Percentiles rank a stretch among this genome's conserved stretches.
phyloP scores from a whole-genome alignment of 2,888 invertebrate genomes.

The Nemapogon koenigi region DNA sequence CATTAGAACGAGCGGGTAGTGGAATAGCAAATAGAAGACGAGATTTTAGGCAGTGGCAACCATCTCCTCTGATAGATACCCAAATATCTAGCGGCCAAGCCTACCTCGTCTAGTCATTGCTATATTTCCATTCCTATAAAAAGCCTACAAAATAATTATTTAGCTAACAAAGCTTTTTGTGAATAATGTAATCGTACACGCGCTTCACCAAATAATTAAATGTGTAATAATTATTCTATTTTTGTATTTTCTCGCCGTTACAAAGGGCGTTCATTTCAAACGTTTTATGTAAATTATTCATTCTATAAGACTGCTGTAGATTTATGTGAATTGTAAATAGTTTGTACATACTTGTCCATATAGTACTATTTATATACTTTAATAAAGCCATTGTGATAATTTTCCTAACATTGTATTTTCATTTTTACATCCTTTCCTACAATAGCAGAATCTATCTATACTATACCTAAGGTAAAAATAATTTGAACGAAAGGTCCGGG shows the following conservation, averaged over 20 bases:
- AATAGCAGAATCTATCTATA: no score
- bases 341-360: conserved; percentile 60
- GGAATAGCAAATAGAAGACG: conserved; percentile 43
- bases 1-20: conserved; percentile 73
- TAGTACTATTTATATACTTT: conserved; percentile 65
- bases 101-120: conserved; percentile 57
- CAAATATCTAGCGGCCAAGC: conserved; percentile 51
- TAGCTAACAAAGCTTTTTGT: conserved; percentile 9
- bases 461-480: no score
- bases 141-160: conserved; percentile 3
- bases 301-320: conserved; percentile 65
- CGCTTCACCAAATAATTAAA: conserved; percentile 62
- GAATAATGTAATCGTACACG: conserved; percentile 32
- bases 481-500: no score
- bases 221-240: conserved; percentile 37
- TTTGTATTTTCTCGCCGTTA: conserved; percentile 57
- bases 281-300: conserved; percentile 52
- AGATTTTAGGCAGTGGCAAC: conserved; percentile 54
- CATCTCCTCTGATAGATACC: conserved; percentile 48
- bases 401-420: conserved; percentile 25
- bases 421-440: conserved; percentile 41
- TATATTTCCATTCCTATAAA: conserved; percentile 25
- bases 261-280: conserved; percentile 46
- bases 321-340: conserved; percentile 57
- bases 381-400: conserved; percentile 67